Evolutionary conservation across 2,113 vertebrate genomes (phyloP), one percentile per base, ranked within the genome.

Genomic region (Colossoma macropomum): DNA sequence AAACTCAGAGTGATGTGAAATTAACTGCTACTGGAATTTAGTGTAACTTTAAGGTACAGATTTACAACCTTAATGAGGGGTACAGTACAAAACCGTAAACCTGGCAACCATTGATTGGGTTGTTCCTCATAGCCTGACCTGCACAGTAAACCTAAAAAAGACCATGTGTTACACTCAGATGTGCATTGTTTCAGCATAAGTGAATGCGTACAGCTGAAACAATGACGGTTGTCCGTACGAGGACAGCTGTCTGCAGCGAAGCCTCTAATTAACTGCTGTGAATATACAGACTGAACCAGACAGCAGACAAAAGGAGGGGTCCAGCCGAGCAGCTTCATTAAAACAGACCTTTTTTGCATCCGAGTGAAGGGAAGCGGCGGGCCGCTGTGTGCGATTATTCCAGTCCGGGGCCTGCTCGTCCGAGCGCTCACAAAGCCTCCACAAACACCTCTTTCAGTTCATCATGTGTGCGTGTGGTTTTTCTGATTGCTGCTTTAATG

Each of bases 201-300:
- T 45, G 72, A 80, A 27, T 66, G 80, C 81, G 73, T 77, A 79
- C 70, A 52, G 54, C 65, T 83, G 59, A 85, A 85, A 86, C 65
- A 56, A 84, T 82, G 76, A 78, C 50, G 41, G 50, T 45, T 28
- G 60, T 62, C 79, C 30, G 41, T 65, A 27, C 54, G 75, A 62
- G 54, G 84, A 85, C 85, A 89, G 87, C 80, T 88, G 88, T 84
- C 75, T 48, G 63, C 77, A 71, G 83, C 74, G 73, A 85, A 82
- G n/a, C 73, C 83, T 41, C 84, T 89, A 85, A 89, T 89, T 89
- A 87, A 86, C 83, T 75, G 60, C 66, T 45, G 19, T 48, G 73
- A 75, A 81, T 81, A 85, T 74, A 83, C 66, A 85, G 77, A 74
- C 73, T 50, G 66, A 77, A 72, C 56, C 45, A 65, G 21, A 68